A percentile compares a stretch with the other conserved stretches of the same genome.
Conservation (phyloP, 2,113 vertebrate genomes). For the Poecilia latipinna region DNA sequence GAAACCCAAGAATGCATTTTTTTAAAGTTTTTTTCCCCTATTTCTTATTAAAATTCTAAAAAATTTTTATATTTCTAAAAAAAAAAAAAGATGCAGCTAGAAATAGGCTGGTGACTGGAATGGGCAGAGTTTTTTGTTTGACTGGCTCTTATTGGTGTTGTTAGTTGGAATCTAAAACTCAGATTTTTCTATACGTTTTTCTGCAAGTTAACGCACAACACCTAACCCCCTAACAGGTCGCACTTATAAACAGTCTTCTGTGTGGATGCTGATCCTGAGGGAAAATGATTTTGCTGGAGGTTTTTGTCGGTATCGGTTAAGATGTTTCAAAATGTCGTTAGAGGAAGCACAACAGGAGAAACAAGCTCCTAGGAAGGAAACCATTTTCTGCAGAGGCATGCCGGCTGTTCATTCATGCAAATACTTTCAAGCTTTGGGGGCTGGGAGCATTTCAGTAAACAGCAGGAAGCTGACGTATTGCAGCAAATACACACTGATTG, state of each 20-base stretch:
- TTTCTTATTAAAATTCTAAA: background rate
- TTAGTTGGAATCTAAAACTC: too few species aligned
- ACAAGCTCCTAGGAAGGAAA: background rate
- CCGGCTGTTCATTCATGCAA: background rate
- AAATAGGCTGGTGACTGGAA: background rate
- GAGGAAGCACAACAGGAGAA: background rate
- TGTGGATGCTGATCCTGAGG: background rate
- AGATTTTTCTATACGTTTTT: too few species aligned
- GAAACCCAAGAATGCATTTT: background rate
- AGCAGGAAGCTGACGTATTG: background rate
- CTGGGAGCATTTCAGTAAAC: background rate
- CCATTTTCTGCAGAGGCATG: background rate
- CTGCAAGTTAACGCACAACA: background rate
- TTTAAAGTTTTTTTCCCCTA: conserved; percentile 35
- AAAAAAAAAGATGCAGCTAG: background rate
- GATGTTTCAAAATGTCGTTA: too few species aligned
- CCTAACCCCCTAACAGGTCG: background rate
- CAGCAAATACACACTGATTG: background rate
- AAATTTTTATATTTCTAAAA: too few species aligned
- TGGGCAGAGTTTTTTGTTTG: too few species aligned
- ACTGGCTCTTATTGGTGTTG: too few species aligned
- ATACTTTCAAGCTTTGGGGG: background rate
- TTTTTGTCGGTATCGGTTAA: background rate
- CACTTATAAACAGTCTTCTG: background rate
- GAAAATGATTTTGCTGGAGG: background rate